Percentiles rank a stretch among this genome's conserved stretches.
Conservation (phyloP, 30 jellyfish, hydroid and myxozoan species). For the Chironex yamaguchii region DNA sequence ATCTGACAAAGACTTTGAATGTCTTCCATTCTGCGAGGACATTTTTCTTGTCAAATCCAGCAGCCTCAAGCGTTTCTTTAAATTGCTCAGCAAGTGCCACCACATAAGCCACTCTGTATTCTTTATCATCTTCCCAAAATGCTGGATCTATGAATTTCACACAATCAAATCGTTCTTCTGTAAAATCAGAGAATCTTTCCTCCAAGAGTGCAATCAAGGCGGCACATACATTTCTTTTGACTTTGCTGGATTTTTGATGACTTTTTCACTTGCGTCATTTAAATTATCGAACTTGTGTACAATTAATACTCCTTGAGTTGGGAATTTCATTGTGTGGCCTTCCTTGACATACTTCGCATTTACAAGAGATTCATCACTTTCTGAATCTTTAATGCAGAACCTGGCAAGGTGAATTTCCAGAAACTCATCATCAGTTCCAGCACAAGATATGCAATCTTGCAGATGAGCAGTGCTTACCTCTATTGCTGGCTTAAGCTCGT, state of each 20-base stretch:
- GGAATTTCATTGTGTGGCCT: constrained; percentile 7
- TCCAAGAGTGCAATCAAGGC: not conserved
- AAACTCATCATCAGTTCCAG: constrained; percentile 14
- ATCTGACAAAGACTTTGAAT: constrained; percentile 1
- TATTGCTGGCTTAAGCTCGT: constrained; percentile 37
- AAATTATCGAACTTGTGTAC: not conserved
- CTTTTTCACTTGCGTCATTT: not conserved
- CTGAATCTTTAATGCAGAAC: not conserved
- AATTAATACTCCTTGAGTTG: not conserved
- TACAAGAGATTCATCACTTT: not conserved
- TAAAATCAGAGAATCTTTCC: constrained; percentile 17
- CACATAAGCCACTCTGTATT: not conserved
- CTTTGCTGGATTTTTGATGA: constrained; percentile 20
- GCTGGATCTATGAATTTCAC: constrained; percentile 8
- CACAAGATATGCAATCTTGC: constrained; percentile 31
- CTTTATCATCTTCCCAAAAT: constrained; percentile 27
- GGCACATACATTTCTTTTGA: not conserved
- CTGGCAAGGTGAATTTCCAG: constrained; percentile 16
- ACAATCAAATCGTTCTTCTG: not conserved
- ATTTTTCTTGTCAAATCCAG: not conserved
- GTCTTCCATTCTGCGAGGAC: not conserved
- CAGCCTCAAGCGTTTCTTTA: constrained; percentile 5
- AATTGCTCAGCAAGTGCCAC: not conserved
- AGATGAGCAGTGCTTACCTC: constrained; percentile 5
- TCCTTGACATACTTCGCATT: not conserved